Conservation (phyloP, 92 coral and sea anemone genomes). For the Nematostella vectensis region DNA sequence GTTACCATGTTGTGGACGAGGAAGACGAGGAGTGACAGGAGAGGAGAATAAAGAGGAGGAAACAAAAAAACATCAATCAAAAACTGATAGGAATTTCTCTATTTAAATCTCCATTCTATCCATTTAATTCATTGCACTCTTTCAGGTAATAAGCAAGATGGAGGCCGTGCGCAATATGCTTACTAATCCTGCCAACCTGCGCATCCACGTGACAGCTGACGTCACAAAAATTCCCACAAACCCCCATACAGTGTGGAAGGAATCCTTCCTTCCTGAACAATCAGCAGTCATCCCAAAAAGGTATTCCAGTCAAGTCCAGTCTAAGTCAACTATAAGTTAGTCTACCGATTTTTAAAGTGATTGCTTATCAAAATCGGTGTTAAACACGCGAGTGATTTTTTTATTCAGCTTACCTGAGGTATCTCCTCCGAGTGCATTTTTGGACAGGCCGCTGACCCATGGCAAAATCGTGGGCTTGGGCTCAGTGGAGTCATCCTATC, state of each 20-base stretch:
- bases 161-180: conserved; percentile 54
- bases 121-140: too few species aligned
- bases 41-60: too few species aligned
- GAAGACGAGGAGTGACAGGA: too few species aligned
- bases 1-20: too few species aligned
- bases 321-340: too few species aligned
- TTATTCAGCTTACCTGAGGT: conserved; percentile 69
- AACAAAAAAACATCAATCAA: too few species aligned
- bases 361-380: too few species aligned
- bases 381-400: too few species aligned
- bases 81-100: too few species aligned
- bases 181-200: conserved; percentile 67
- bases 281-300: conserved; percentile 37
- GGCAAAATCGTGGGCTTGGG: conserved; percentile 91
- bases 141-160: conserved; percentile 67
- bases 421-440: conserved; percentile 41
- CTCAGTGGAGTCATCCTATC: conserved; percentile 87
- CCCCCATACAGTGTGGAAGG: conserved; percentile 70
- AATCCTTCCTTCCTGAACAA: conserved; percentile 31
- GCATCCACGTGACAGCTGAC: conserved; percentile 82
- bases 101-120: too few species aligned
- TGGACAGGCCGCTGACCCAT: conserved; percentile 40
- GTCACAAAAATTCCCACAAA: conserved; percentile 62
- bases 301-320: conserved; percentile 19
- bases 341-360: too few species aligned